phyloP scores from a whole-genome alignment of 1,140 invertebrate genomes.

The Trichonephila clavipes region DNA sequence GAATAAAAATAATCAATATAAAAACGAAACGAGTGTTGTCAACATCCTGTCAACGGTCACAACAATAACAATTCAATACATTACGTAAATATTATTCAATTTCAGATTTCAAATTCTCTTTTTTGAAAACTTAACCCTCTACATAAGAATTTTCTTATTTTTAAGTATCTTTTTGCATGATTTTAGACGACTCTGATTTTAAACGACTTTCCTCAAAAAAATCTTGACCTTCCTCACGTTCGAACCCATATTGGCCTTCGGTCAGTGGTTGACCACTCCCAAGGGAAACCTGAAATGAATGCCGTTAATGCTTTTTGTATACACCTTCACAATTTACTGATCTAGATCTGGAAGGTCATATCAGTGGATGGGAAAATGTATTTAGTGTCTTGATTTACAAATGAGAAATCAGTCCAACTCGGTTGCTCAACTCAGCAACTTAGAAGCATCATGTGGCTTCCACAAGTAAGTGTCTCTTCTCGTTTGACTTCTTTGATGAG shows the following conservation, averaged over 20 bases:
- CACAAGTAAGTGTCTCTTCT: neutral
- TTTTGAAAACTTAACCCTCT: neutral
- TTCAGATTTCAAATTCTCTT: neutral
- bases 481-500: neutral
- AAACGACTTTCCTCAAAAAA: neutral
- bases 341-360: conserved; percentile 41
- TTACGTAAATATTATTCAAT: neutral
- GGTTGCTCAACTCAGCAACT: conserved; percentile 3
- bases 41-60: too few species aligned
- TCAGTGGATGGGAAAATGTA: neutral
- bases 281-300: conserved; percentile 24
- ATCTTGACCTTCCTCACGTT: neutral
- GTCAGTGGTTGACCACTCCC: neutral
- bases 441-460: neutral
- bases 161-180: neutral
- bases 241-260: conserved; percentile 34
- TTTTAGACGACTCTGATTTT: neutral
- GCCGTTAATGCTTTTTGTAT: conserved; percentile 11
- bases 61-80: too few species aligned
- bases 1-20: too few species aligned
- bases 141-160: neutral
- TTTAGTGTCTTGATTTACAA: conserved; percentile 15
- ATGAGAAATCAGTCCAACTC: conserved; percentile 9
- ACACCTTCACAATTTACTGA: conserved; percentile 28
- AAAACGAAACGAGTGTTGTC: too few species aligned